phyloP scores from a whole-genome alignment of 2,888 invertebrate species.

The Catocala fraxini region DNA sequence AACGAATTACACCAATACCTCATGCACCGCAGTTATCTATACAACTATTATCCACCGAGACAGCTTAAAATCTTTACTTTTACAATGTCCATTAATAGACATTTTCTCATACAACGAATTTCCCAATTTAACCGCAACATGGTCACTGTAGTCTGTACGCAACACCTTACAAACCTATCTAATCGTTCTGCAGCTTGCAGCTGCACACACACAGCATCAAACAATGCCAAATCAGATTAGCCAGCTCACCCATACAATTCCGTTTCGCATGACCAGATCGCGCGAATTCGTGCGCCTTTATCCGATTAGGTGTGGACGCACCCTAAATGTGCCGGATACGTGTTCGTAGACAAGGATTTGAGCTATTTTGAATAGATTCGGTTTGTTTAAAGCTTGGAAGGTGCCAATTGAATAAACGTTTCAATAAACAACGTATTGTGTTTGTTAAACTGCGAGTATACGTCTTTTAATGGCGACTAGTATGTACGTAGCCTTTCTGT shows the following conservation, averaged over 20 bases:
- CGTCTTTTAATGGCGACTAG: too few relatives aligned
- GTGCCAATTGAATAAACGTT: too few relatives aligned
- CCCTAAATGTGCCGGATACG: constrained; percentile 6
- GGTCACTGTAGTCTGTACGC: not conserved
- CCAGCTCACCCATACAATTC: constrained; percentile 47
- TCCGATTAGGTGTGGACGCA: constrained; percentile 42
- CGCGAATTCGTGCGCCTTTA: constrained; percentile 34
- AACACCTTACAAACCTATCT: constrained; percentile 1
- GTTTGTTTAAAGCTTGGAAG: not conserved
- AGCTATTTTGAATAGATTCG: constrained; percentile 8
- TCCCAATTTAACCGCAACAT: not conserved
- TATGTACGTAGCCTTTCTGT: too few relatives aligned
- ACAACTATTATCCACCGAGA: too few relatives aligned
- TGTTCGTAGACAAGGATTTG: not conserved
- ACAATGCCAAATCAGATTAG: constrained; percentile 27
- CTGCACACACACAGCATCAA: constrained; percentile 2
- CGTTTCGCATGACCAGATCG: constrained; percentile 33
- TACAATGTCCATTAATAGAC: not conserved
- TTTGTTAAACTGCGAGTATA: too few relatives aligned
- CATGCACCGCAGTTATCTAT: too few relatives aligned
- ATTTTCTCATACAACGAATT: not conserved
- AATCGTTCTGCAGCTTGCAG: not conserved
- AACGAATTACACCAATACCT: too few relatives aligned
- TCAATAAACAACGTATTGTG: too few relatives aligned
- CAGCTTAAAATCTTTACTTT: too few relatives aligned